Conservation (phyloP, 1,140 invertebrate genomes). For the Ceratoteleas bidentatus region DNA sequence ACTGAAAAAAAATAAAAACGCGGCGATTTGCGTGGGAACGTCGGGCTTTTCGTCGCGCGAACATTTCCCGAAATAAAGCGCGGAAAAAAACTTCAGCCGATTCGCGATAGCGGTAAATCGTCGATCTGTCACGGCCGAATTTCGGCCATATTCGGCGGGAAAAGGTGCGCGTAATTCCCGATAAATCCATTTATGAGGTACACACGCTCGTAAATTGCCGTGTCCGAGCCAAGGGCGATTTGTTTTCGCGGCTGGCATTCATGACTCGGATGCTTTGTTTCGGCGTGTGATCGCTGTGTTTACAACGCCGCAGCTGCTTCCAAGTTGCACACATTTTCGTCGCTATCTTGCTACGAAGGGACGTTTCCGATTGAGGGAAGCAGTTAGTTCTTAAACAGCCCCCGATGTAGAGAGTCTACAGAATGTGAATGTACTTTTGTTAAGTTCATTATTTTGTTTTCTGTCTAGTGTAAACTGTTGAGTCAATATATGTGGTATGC, state of each 20-base stretch:
- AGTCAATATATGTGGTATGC: no score
- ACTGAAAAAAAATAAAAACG: conserved; percentile 35
- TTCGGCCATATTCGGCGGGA: conserved; percentile 3
- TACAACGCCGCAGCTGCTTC: not conserved
- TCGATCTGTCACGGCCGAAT: conserved; percentile 25
- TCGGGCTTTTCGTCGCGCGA: not conserved
- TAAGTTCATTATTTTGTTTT: no score
- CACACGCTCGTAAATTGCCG: conserved; percentile 16
- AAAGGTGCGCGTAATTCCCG: conserved; percentile 14
- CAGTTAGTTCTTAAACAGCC: no score
- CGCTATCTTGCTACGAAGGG: no score
- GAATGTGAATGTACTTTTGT: no score
- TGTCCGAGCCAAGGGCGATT: conserved; percentile 4
- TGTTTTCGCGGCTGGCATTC: conserved; percentile 1
- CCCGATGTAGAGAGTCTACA: no score
- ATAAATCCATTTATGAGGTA: conserved; percentile 26
- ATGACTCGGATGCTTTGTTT: conserved; percentile 4
- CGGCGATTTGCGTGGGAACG: conserved; percentile 35
- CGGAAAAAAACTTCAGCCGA: conserved; percentile 29
- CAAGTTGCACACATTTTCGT: not conserved
- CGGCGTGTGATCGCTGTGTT: not conserved
- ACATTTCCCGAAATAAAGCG: not conserved
- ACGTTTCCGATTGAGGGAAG: no score
- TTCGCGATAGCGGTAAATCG: conserved; percentile 29
- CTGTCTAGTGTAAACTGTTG: no score